These are phyloP conservation scores for Scaptodrosophila latifasciaeformis DNA, from an alignment of 2,888 invertebrate genomes.

Conservation along the genomic window DNA sequence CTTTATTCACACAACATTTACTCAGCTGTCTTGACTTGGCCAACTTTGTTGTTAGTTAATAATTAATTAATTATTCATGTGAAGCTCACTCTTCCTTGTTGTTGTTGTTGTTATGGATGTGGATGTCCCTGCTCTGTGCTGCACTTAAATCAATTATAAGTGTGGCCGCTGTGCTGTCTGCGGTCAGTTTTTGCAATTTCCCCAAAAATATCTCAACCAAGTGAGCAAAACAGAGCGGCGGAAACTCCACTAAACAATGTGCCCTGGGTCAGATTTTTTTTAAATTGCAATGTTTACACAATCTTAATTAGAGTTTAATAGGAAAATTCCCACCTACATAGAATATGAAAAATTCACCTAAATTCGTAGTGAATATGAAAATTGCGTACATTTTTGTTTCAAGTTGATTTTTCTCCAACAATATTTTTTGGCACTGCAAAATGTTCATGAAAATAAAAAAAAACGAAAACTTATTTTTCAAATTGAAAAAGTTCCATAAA, in stretches of 20 bases:
- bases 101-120: too few species aligned
- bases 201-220: slow-evolving; percentile 18
- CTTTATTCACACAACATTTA: slow-evolving; percentile 9
- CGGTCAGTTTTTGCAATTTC: background rate
- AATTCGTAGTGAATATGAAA: too few species aligned
- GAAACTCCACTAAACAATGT: too few species aligned
- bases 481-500: slow-evolving; percentile 66
- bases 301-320: slow-evolving; percentile 53
- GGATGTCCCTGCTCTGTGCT: background rate
- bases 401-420: slow-evolving; percentile 29
- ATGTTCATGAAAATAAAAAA: slow-evolving; percentile 55
- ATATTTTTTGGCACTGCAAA: slow-evolving; percentile 20
- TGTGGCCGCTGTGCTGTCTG: background rate
- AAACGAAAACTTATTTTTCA: slow-evolving; percentile 48
- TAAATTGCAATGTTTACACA: slow-evolving; percentile 29
- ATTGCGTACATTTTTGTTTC: slow-evolving; percentile 24
- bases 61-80: slow-evolving; percentile 35
- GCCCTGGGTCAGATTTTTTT: too few species aligned
- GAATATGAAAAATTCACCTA: background rate
- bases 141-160: background rate
- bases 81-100: too few species aligned
- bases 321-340: slow-evolving; percentile 15
- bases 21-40: slow-evolving; percentile 1
- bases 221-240: too few species aligned
- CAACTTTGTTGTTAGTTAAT: slow-evolving; percentile 7